phyloP scores from a whole-genome alignment of 2,888 invertebrate genomes.

The Cistogaster globosa region DNA sequence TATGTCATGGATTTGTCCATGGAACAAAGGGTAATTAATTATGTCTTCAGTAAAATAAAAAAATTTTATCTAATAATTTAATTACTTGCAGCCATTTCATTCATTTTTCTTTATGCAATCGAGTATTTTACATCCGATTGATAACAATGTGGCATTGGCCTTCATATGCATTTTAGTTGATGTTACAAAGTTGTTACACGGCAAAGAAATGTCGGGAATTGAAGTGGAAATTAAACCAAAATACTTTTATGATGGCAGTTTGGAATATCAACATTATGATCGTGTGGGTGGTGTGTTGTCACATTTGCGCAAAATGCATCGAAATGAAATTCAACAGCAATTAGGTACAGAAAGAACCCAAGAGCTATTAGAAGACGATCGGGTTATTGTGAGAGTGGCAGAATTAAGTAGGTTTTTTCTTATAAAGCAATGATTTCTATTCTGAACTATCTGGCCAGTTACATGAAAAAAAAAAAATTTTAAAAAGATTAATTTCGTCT shows the following conservation, averaged over 20 bases:
- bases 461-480: no score
- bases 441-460: no score
- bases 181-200: conserved; percentile 76
- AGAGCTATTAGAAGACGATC: conserved; percentile 78
- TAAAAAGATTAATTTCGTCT: no score
- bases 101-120: conserved; percentile 82
- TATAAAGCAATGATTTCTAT: no score
- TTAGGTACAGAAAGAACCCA: conserved; percentile 79
- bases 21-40: conserved; percentile 85
- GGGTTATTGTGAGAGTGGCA: conserved; percentile 73
- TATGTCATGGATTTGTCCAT: conserved; percentile 87
- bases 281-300: conserved; percentile 82
- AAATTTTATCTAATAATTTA: no score
- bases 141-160: conserved; percentile 81
- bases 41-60: no score
- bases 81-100: conserved; percentile 78
- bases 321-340: conserved; percentile 78
- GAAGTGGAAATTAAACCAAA: conserved; percentile 77
- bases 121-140: conserved; percentile 81
- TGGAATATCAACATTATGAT: conserved; percentile 82
- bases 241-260: conserved; percentile 80
- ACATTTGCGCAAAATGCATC: conserved; percentile 81
- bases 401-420: conserved; percentile 76
- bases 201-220: conserved; percentile 76
- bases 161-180: conserved; percentile 81